Evolutionary conservation across 30 jellyfish, hydroid and myxozoan species (phyloP).

Genomic region (Calvadosia cruxmelitensis): DNA sequence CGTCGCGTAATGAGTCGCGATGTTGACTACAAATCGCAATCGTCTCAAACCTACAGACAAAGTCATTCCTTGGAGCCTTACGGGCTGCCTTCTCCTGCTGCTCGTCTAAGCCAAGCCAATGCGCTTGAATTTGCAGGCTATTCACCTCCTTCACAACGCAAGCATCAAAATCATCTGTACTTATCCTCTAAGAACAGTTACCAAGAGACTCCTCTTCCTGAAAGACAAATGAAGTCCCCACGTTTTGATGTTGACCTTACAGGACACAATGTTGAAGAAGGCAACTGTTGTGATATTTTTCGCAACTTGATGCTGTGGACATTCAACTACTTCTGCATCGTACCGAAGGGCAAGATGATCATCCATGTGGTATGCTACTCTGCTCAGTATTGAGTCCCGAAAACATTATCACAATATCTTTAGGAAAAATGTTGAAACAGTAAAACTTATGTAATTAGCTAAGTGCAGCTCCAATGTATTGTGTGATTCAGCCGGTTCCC

Average conservation of each 20-base stretch:
- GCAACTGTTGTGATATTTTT: not conserved
- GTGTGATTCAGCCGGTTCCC: too few species aligned
- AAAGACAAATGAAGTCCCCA: not conserved
- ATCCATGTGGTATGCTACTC: not conserved
- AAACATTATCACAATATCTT: too few species aligned
- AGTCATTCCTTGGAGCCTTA: not conserved
- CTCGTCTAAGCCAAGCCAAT: not conserved
- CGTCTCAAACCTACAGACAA: not conserved
- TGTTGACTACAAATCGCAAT: not conserved
- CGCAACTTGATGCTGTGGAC: not conserved
- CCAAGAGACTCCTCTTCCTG: not conserved
- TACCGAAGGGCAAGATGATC: conserved; percentile 1
- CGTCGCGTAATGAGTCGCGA: not conserved
- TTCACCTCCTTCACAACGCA: not conserved
- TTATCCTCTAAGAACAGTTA: not conserved
- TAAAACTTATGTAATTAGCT: too few species aligned
- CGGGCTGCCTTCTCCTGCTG: not conserved
- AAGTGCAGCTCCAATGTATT: too few species aligned
- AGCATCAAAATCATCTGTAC: not conserved
- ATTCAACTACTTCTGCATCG: not conserved
- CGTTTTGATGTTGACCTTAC: not conserved
- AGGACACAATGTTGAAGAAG: not conserved
- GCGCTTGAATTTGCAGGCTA: not conserved
- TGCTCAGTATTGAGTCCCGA: not conserved
- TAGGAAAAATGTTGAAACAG: too few species aligned